These are phyloP conservation scores for Phylloscopus trochiloides DNA, from an alignment of 2,113 vertebrate species.

Conservation along the genomic window DNA sequence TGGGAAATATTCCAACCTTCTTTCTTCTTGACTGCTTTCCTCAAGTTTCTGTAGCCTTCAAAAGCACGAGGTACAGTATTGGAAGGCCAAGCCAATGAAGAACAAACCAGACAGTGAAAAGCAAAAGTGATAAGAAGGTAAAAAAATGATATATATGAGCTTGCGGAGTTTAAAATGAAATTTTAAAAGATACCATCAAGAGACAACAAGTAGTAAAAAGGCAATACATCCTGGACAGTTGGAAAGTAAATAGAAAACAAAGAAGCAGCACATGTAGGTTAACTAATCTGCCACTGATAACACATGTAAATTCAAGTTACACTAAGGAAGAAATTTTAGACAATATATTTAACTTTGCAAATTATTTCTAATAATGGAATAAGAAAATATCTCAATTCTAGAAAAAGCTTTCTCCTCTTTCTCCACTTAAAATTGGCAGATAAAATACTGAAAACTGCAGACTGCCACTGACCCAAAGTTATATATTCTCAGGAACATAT, in stretches of 20 bases:
- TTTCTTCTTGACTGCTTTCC: constrained; percentile 83
- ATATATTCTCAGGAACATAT: background rate
- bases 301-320: background rate
- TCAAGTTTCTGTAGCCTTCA: constrained; percentile 91
- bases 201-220: constrained; percentile 74
- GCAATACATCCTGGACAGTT: constrained; percentile 70
- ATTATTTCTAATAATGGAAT: background rate
- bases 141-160: constrained; percentile 79
- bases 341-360: background rate
- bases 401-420: background rate
- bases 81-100: constrained; percentile 81
- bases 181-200: constrained; percentile 73
- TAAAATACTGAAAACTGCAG: background rate
- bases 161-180: constrained; percentile 73
- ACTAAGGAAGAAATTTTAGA: background rate
- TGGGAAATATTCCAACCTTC: constrained; percentile 90
- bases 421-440: background rate
- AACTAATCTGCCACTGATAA: background rate
- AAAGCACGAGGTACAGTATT: constrained; percentile 79
- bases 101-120: constrained; percentile 81
- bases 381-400: background rate
- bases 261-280: constrained; percentile 18
- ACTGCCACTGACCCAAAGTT: constrained; percentile 45
- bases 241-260: constrained; percentile 65
- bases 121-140: constrained; percentile 77